phyloP scores from a whole-genome alignment of 1,140 invertebrate genomes.

The Oncopodura yosiiana region DNA sequence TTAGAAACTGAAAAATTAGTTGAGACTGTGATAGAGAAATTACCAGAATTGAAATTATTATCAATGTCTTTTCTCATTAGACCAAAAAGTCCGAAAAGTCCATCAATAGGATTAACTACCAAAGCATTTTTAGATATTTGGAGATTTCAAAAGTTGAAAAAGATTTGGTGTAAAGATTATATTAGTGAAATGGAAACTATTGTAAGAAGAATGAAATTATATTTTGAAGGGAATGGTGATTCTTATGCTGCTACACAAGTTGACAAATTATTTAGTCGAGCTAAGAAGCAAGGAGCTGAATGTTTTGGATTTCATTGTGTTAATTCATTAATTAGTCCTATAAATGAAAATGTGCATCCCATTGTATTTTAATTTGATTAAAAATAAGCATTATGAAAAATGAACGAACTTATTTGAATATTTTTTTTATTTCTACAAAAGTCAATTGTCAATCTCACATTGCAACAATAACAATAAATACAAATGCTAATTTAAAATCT shows the following conservation, averaged over 20 bases:
- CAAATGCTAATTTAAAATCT: conserved; percentile 10
- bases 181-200: not conserved
- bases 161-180: conserved; percentile 8
- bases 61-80: not conserved
- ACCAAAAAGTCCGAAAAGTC: no score
- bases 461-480: no score
- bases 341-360: not conserved
- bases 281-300: not conserved
- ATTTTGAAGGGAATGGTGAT: no score
- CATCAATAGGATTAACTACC: not conserved
- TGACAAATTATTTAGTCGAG: not conserved
- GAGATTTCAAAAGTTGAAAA: conserved; percentile 9
- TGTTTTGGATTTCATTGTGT: conserved; percentile 8
- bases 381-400: no score
- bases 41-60: not conserved
- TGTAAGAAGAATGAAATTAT: not conserved
- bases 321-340: not conserved
- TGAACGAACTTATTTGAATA: no score
- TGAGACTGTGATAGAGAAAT: not conserved
- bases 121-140: not conserved
- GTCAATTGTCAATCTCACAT: no score
- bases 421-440: no score
- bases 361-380: not conserved
- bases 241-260: not conserved
- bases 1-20: not conserved